phyloP scores from a whole-genome alignment of 1,140 invertebrate genomes.

The Holcopasites calliopsidis region DNA sequence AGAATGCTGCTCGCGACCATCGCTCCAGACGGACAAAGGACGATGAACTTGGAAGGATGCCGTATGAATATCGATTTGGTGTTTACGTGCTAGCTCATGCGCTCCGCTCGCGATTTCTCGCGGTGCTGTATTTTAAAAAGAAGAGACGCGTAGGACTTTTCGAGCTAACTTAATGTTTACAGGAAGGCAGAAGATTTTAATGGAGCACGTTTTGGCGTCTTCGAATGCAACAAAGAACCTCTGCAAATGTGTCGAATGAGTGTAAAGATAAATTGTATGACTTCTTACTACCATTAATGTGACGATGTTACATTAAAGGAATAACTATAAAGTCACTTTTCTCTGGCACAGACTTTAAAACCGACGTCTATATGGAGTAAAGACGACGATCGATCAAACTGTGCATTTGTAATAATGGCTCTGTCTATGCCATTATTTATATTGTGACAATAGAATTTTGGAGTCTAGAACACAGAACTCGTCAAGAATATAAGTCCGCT shows the following conservation, averaged over 20 bases:
- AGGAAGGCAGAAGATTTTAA: neutral
- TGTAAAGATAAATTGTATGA: constrained; percentile 55
- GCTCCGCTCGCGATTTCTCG: constrained; percentile 23
- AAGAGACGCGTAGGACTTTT: neutral
- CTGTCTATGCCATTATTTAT: neutral
- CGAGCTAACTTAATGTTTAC: neutral
- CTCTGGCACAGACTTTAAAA: constrained; percentile 75
- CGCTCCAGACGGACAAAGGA: constrained; percentile 41
- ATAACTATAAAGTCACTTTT: constrained; percentile 70
- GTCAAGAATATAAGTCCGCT: too few relatives aligned
- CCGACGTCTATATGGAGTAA: constrained; percentile 46
- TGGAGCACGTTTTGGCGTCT: neutral
- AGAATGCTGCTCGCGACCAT: constrained; percentile 12
- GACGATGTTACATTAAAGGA: constrained; percentile 50
- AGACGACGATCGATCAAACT: constrained; percentile 73
- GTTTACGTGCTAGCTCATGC: constrained; percentile 50
- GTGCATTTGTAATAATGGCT: constrained; percentile 52
- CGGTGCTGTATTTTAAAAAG: neutral
- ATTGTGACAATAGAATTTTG: neutral
- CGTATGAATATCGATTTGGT: constrained; percentile 56
- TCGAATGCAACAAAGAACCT: neutral
- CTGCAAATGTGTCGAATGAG: neutral
- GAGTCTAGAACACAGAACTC: too few relatives aligned
- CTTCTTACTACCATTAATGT: constrained; percentile 64
- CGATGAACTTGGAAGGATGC: constrained; percentile 57